Evolutionary conservation across 2,113 vertebrate species (phyloP).

Genomic region (Myotis davidii): DNA sequence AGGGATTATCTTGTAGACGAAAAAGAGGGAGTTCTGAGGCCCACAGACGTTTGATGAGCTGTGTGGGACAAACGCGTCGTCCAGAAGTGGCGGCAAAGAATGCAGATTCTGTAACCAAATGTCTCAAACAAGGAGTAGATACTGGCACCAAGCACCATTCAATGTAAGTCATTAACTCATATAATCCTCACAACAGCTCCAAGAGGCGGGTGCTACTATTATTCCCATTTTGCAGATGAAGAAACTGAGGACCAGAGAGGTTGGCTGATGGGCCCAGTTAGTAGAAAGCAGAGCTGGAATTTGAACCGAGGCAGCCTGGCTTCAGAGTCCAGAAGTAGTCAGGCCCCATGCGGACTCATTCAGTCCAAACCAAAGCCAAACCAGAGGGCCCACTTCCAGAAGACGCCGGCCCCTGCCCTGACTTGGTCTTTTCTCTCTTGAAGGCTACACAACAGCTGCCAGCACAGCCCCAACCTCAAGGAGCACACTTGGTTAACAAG

Average conservation of each 20-base stretch:
- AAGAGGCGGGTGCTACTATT: no score
- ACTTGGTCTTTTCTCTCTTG: not conserved
- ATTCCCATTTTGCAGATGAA: not conserved
- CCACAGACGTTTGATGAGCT: not conserved
- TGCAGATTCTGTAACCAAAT: not conserved
- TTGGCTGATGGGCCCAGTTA: no score
- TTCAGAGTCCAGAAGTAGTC: not conserved
- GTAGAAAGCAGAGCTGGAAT: not conserved
- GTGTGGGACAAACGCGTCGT: accelerated
- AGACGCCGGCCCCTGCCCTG: not conserved
- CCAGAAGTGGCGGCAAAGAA: not conserved
- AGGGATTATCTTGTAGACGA: not conserved
- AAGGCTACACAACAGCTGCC: not conserved
- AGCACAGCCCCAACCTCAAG: not conserved
- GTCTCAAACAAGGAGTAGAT: not conserved
- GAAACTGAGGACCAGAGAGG: not conserved
- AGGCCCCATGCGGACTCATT: not conserved
- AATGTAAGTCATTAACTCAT: not conserved
- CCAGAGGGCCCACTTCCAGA: not conserved
- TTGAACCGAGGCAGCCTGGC: not conserved
- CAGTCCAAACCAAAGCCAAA: not conserved
- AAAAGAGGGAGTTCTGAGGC: not conserved
- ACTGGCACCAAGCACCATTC: not conserved
- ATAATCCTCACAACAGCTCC: not conserved
- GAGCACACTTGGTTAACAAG: accelerated